phyloP scores from a whole-genome alignment of 1,140 invertebrate genomes.

The Drosophila tristis region DNA sequence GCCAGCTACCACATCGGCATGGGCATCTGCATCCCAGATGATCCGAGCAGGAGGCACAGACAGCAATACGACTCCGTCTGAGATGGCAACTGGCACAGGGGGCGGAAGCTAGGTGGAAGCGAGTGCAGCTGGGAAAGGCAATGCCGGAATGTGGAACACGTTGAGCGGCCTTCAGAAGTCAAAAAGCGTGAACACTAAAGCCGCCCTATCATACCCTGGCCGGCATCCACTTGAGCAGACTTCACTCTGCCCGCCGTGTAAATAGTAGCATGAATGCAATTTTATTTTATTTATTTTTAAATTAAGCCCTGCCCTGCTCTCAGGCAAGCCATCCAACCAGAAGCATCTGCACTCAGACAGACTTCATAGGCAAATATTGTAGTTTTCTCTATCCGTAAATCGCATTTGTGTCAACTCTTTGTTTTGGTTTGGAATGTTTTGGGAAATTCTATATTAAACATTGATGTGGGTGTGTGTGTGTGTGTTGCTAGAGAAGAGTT shows the following conservation, averaged over 20 bases:
- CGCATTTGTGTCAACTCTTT: conserved; percentile 6
- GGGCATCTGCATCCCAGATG: conserved; percentile 21
- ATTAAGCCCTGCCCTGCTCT: conserved; percentile 46
- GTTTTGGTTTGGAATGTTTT: conserved; percentile 10
- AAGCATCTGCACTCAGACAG: conserved; percentile 36
- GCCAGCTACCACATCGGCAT: conserved; percentile 30
- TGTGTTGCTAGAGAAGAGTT: not conserved
- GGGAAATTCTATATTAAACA: conserved; percentile 28
- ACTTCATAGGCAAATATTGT: conserved; percentile 27
- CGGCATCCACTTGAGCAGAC: conserved; percentile 15
- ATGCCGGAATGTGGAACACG: conserved; percentile 46
- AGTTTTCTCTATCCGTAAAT: conserved; percentile 27
- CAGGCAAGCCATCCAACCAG: conserved; percentile 15
- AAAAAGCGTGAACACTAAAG: conserved; percentile 61
- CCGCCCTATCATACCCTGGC: conserved; percentile 17
- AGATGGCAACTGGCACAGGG: conserved; percentile 7
- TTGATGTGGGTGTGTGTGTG: conserved; percentile 12
- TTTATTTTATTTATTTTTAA: conserved; percentile 62
- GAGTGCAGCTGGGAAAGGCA: conserved; percentile 2
- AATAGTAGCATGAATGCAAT: conserved; percentile 44
- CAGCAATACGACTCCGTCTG: not conserved
- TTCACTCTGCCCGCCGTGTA: conserved; percentile 30
- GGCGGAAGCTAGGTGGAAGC: conserved; percentile 11
- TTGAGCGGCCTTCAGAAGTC: conserved; percentile 55
- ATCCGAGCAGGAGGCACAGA: conserved; percentile 9